These are phyloP conservation scores for Ophion slaviceki DNA, from an alignment of 2,888 invertebrate species.

Conservation along the genomic window DNA sequence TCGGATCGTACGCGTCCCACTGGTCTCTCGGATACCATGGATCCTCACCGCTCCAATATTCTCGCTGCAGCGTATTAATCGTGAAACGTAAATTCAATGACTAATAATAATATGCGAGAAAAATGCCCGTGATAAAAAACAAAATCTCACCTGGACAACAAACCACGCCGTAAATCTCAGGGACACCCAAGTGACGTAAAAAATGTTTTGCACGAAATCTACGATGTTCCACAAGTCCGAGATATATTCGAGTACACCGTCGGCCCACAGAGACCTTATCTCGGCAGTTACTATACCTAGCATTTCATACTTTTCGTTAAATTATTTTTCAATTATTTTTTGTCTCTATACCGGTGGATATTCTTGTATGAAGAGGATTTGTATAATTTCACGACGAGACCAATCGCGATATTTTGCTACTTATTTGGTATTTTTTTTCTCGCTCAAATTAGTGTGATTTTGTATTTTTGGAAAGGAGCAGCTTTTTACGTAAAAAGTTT, in stretches of 20 bases:
- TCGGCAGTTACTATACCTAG: conserved; percentile 97
- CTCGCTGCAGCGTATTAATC: conserved; percentile 85
- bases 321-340: neutral
- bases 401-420: too few species aligned
- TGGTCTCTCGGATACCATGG: conserved; percentile 94
- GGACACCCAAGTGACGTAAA: conserved; percentile 97
- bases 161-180: conserved; percentile 95
- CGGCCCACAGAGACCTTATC: conserved; percentile 95
- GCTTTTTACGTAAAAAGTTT: neutral
- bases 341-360: too few species aligned
- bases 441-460: too few species aligned
- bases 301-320: conserved; percentile 69
- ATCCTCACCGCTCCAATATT: conserved; percentile 88
- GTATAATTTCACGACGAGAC: too few species aligned
- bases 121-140: neutral
- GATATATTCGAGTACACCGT: conserved; percentile 95
- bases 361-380: too few species aligned
- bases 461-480: neutral
- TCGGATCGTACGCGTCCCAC: conserved; percentile 98
- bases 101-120: neutral
- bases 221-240: conserved; percentile 99
- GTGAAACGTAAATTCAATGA: neutral
- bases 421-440: too few species aligned
- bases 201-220: conserved; percentile 97
- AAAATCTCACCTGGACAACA: conserved; percentile 90